Base-by-base conservation (phyloP, 1,140 invertebrate species). In the Campodea augens region DNA sequence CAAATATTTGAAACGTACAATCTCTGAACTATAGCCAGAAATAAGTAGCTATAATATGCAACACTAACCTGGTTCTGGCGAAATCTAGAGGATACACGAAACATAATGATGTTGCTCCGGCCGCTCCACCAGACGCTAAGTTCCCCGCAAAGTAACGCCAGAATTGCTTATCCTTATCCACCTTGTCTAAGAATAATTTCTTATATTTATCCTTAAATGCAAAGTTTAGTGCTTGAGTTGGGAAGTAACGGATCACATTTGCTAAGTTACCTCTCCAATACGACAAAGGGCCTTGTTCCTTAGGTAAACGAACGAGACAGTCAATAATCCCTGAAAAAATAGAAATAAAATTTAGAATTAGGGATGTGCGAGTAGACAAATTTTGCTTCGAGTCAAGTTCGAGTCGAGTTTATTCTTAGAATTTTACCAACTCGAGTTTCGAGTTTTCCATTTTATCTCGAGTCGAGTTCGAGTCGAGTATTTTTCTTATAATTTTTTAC, bases 1-100 rank as follows among this genome's bases (percentile, higher is more conserved):
- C n/a, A n/a, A n/a, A n/a, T n/a, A n/a, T n/a, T n/a, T n/a, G n/a
- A n/a, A n/a, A n/a, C n/a, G n/a, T n/a, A n/a, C n/a, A n/a, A n/a
- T n/a, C n/a, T n/a, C n/a, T n/a, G n/a, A n/a, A n/a, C n/a, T n/a
- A n/a, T n/a, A n/a, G n/a, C n/a, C n/a, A n/a, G n/a, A n/a, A n/a
- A n/a, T n/a, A n/a, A n/a, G n/a, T n/a, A n/a, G n/a, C n/a, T n/a
- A n/a, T n/a, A n/a, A n/a, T n/a, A n/a, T n/a, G n/a, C n/a, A n/a
- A n/a, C n/a, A n/a, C n/a, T n/a, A n/a, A n/a, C n/a, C 90, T 76
- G 49, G 92, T 97, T 72, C 92, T 73, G 52, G 86, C 86, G 68
- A 90, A 92, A 66, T 95, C 90, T 37, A 95, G 71, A 38, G 90
- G 89, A 66, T 96, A 96, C 51, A 96, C 89, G 64, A 95, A 90